Base-by-base conservation (phyloP, 1,140 invertebrate species). In the Ceratosolen solmsi region DNA sequence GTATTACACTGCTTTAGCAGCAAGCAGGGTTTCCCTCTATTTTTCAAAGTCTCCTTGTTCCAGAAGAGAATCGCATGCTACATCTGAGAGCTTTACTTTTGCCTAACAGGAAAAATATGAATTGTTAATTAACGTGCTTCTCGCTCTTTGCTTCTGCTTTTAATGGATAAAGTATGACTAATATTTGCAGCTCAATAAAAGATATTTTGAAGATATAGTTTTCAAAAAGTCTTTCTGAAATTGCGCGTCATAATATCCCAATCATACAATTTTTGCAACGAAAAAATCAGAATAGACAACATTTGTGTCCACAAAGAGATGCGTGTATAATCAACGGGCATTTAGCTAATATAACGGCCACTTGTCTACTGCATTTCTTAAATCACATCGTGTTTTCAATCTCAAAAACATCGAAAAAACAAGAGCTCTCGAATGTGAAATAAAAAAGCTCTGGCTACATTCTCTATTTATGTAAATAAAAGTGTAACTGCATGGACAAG, bases 21-120 rank as follows among this genome's bases (percentile, higher is more conserved):
- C 1, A 11, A 63, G 60, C 3, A 13, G n/a, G 13, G 1, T 63
- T 63, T 33, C 60, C 60, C 25, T 33, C 27, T 36, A 63, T 63
- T 63, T 63, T 63, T 4, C 30, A 0, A 17, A 13, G 25, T 27
- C 15, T 60, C 25, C 3, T 1, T 33, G 7, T 33, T 27, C 15
- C 25, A 17, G 13, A 7, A 60, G 25, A 60, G 60, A 20, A 8
- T 63, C 71, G 68, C 79, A 83, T 80, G 33, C 51, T 56, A 36
- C 51, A 65, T 36, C 17, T 13, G 33, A 49, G 71, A 33, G 71
- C 46, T 54, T 54, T 54, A 30, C 46, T 15, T 49, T 54, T 51
- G 46, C 71, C 15, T 73, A n/a, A n/a, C n/a, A n/a, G n/a, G n/a
- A n/a, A 25, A 41, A 38, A 76, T 76, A 36, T 63, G 56, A 76